Base-by-base conservation (phyloP, 1,140 invertebrate species). In the Zaprionus nigranus region DNA sequence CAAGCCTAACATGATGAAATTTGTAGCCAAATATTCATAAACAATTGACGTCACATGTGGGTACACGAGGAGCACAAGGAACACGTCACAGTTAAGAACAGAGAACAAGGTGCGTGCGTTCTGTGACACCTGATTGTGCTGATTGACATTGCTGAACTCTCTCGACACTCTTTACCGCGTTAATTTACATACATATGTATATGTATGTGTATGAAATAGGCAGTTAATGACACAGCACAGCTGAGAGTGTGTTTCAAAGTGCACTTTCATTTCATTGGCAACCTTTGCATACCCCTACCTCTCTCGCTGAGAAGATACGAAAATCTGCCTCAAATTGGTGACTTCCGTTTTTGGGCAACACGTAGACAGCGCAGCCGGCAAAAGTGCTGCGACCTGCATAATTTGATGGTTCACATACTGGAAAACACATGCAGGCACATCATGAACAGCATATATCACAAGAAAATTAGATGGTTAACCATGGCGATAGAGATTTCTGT, bases 71-170 rank as follows among this genome's bases (percentile, higher is more conserved):
- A 9, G 43, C 74, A 72, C 60, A 57, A 65, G 74, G 68, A 72
- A 72, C 74, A 76, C 68, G 74, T 76, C 74, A 76, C 43, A 57
- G 43, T 22, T 38, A 43, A 46, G n/a, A 26, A 38, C 17, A 77
- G 62, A 36, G 54, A 60, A 62, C 63, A 73, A 70, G 59, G 49
- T 58, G 17, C 43, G 58, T n/a, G n/a, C 36, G 57, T 49, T 67
- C 17, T 34, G 13, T 22, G 66, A 75, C 43, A 64, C 58, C 30
- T 75, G 53, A 65, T 76, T 76, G 67, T 60, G 53, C 30, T 75
- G 53, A 65, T 76, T 76, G 67, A 51, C 74, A 66, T 59, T 59
- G 62, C 53, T 75, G 57, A 75, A 66, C 73, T 78, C 49, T 43
- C 40, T 78, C 51, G 61, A 57, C 67, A 6, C 38, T 4, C 6